Evolutionary conservation across 2,113 vertebrate species (phyloP), one percentile per base, ranked within the genome.

Genomic region (Scomber japonicus): DNA sequence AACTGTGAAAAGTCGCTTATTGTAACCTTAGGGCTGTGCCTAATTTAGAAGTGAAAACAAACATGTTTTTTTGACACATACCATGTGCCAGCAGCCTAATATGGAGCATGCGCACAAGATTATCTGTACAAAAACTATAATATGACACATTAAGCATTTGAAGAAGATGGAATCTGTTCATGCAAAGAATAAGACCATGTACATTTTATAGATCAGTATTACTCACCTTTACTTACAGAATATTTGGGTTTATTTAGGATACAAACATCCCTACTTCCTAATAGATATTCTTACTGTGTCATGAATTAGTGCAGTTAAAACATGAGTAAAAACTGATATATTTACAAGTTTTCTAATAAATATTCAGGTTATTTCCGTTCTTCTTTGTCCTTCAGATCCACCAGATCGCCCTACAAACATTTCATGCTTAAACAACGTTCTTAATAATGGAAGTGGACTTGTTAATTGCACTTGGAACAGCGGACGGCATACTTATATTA

Each of bases 391-490:
- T 40, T 64, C 82, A 96, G 95, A 94, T 46, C 75, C 70, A 44
- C 95, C 94, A 24, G 90, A 88, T 19, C 7, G 0, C 1, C 93
- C 94, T 4, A 67, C 82, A 79, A 89, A 89, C 57, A 51, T 95
- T 49, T 89, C 68, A 1, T 96, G 95, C 76, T 31, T 71, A 68
- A 83, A 90, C 67, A 62, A 87, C 8, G 66, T 90, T 9, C 12
- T 0, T 5, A 73, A n/a, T 35, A 64, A 55, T 14, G 21, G 81
- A 40, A 65, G 14, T 11, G 82, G 91, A 50, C 67, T 62, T 30
- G 81, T 95, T 71, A 31, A 17, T 11, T 96, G 95, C 76, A 79
- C 73, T 4, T 95, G 95, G 94, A 63, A 81, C n/a, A 77, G 63
- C 60, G 94, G 92, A 88, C 75, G 81, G 14, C 51, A 93, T n/a